Conservation (phyloP, 2,888 invertebrate genomes). For the Bellardia pandia region DNA sequence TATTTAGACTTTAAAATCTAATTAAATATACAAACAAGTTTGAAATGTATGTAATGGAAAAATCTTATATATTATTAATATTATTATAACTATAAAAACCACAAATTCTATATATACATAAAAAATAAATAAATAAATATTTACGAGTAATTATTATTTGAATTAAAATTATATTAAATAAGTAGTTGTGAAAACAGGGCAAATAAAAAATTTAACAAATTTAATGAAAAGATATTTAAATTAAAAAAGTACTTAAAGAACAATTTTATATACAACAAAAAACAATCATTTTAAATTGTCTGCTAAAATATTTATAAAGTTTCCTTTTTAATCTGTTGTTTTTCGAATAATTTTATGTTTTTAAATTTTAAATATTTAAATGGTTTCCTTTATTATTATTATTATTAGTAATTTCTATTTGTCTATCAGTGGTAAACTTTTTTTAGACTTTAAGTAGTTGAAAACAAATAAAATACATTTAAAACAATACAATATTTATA, state of each 20-base stretch:
- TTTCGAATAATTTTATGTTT: too few species aligned
- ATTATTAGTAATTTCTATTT: slow-evolving; percentile 23
- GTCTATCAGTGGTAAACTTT: slow-evolving; percentile 31
- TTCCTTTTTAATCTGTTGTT: too few species aligned
- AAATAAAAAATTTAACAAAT: slow-evolving; percentile 47
- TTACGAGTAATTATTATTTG: slow-evolving; percentile 23
- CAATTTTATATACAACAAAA: slow-evolving; percentile 1
- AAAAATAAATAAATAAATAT: background rate
- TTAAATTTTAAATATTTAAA: too few species aligned
- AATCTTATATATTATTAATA: slow-evolving; percentile 41
- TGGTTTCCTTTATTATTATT: background rate
- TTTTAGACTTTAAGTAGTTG: slow-evolving; percentile 67
- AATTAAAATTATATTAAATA: slow-evolving; percentile 38
- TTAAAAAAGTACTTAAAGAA: slow-evolving; percentile 40
- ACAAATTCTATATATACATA: slow-evolving; percentile 49
- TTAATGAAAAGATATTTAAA: slow-evolving; percentile 17
- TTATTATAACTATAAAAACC: slow-evolving; percentile 30
- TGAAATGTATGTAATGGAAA: slow-evolving; percentile 49
- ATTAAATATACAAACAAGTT: slow-evolving; percentile 52
- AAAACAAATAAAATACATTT: slow-evolving; percentile 56
- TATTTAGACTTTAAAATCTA: slow-evolving; percentile 80
- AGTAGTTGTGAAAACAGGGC: slow-evolving; percentile 66
- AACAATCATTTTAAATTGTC: background rate
- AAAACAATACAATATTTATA: slow-evolving; percentile 51
- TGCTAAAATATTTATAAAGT: too few species aligned